A percentile compares a stretch with the other conserved stretches of the same genome.
These are phyloP conservation scores for Hetaerina americana DNA, from an alignment of 1,140 invertebrate genomes.

Conservation along the genomic window DNA sequence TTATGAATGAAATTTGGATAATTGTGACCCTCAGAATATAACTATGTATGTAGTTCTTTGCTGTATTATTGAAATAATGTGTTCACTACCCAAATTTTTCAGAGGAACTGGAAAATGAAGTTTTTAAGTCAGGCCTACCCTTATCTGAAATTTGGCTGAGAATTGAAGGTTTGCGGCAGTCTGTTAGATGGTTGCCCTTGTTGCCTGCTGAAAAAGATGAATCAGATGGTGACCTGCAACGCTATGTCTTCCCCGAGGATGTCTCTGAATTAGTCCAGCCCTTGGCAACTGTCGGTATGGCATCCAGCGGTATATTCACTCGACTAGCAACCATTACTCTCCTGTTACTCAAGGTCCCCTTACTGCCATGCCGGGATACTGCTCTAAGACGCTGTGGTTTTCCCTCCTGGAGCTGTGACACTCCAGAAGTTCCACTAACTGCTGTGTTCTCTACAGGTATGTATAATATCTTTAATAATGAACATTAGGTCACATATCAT, in stretches of 20 bases:
- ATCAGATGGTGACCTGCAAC: slow-evolving; percentile 35
- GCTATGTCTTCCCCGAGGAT: slow-evolving; percentile 46
- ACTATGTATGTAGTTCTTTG: neutral
- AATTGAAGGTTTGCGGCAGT: slow-evolving; percentile 45
- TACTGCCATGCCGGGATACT: slow-evolving; percentile 35
- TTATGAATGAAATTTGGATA: no score
- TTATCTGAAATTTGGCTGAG: slow-evolving; percentile 51
- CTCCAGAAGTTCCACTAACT: neutral
- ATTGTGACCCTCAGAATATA: no score
- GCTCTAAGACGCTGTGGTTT: slow-evolving; percentile 4
- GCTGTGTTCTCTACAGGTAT: neutral
- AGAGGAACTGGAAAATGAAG: slow-evolving; percentile 45
- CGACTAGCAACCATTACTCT: slow-evolving; percentile 37
- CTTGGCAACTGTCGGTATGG: slow-evolving; percentile 35
- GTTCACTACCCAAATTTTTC: slow-evolving; percentile 25
- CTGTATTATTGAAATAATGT: slow-evolving; percentile 19
- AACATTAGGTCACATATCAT: no score
- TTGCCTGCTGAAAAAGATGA: slow-evolving; percentile 17
- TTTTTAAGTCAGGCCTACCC: slow-evolving; percentile 45
- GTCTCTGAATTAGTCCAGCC: slow-evolving; percentile 48
- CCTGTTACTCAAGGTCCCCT: slow-evolving; percentile 40
- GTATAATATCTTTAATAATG: no score
- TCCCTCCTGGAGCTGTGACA: neutral
- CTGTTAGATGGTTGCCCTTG: slow-evolving; percentile 42
- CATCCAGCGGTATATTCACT: slow-evolving; percentile 23